Evolutionary conservation across 2,113 vertebrate genomes (phyloP), one percentile per base, ranked within the genome.

Genomic region (Carettochelys insculpta): DNA sequence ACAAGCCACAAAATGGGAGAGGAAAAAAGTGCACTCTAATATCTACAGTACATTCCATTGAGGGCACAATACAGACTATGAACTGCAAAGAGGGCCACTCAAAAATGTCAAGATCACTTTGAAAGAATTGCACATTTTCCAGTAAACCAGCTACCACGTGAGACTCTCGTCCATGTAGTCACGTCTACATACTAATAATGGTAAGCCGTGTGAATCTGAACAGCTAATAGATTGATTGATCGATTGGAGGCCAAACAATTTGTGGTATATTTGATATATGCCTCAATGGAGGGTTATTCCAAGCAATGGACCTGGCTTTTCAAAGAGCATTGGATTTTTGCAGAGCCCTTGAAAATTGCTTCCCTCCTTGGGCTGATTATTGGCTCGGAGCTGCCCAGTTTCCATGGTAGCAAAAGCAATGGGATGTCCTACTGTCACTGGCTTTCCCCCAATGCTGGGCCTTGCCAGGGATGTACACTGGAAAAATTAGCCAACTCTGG

Each of bases 101-200:
- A 0, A 19, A 14, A 85, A 82, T 83, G 2, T 2, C 9, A 48
- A 52, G n/a, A 9, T 11, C 56, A 65, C 31, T 34, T 19, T 65
- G 34, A 65, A 48, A 53, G 47, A 79, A 86, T n/a, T 13, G 13
- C 68, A 34, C 48, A 6, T 51, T 54, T 80, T 82, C 51, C 38
- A 82, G 14, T 4, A n/a, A 89, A n/a, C 31, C 31, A 65, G 27
- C 13, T 41, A 41, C 31, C 41, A 20, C 17, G 51, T 25, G 43
- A 75, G 65, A 82, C 0, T 0, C 58, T 41, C 38, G 22, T 31
- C 3, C 24, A 80, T 82, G 54, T 8, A 0, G 3, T 61, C 53
- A 25, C 31, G 75, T 47, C 27, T 89, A 68, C 16, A 10, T 20
- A 45, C 17, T 65, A n/a, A 88, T 2, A 56, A 5, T 73, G 78